Conservation (phyloP, 2,797 vertebrate species). For the Gallirallus australis region DNA sequence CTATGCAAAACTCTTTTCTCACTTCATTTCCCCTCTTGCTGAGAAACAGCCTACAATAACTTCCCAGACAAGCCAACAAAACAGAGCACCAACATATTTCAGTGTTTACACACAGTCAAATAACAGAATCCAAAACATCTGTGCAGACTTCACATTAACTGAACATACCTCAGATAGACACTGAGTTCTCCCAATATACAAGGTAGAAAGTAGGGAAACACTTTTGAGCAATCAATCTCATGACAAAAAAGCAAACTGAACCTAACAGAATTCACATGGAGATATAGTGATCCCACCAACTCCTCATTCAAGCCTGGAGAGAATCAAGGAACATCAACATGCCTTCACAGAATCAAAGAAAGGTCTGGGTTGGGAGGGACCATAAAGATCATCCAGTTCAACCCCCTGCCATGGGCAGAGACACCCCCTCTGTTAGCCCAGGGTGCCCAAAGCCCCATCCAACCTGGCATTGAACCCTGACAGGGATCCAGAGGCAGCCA, state of each 20-base stretch:
- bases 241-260: neutral
- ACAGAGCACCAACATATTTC: neutral
- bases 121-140: neutral
- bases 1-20: neutral
- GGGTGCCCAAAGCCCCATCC: neutral
- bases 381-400: neutral
- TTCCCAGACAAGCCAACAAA: neutral
- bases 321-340: neutral
- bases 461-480: neutral
- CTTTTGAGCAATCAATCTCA: neutral
- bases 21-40: neutral
- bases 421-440: neutral
- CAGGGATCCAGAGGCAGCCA: accelerated
- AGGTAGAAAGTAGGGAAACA: neutral
- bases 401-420: accelerated
- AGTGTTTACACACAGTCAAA: neutral
- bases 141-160: neutral
- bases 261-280: neutral
- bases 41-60: neutral
- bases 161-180: neutral
- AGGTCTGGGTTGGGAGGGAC: neutral
- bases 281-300: neutral
- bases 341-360: neutral
- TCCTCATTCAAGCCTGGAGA: neutral
- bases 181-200: neutral